Evolutionary conservation across 2,888 invertebrate genomes (phyloP).

Genomic region (Aleiodes alternator): DNA sequence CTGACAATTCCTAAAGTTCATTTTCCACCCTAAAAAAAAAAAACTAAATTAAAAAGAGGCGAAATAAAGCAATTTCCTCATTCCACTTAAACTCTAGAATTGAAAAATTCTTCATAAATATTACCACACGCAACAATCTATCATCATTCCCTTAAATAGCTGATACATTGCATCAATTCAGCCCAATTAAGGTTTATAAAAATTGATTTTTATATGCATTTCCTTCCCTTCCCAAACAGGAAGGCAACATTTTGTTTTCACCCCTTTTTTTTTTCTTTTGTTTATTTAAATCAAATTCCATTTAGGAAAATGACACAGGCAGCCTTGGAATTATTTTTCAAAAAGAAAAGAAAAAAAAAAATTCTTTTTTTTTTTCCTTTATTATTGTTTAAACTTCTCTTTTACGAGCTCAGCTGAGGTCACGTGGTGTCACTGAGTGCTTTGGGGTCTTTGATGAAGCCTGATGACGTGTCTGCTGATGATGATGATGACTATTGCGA

Average conservation of each 20-base stretch:
- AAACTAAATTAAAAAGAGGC: not conserved
- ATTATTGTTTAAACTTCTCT: not conserved
- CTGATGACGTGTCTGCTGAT: conserved; percentile 35
- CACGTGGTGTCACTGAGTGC: conserved; percentile 64
- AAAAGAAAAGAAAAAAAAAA: conserved; percentile 21
- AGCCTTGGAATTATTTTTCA: conserved; percentile 19
- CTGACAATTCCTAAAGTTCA: too few species aligned
- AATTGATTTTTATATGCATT: conserved; percentile 41
- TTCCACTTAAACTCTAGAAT: conserved; percentile 22
- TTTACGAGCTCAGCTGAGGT: conserved; percentile 64
- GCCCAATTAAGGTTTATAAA: conserved; percentile 28
- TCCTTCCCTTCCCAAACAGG: conserved; percentile 14
- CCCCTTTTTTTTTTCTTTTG: not conserved
- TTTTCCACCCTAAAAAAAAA: too few species aligned
- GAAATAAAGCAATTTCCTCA: conserved; percentile 1
- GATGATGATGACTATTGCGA: conserved; percentile 60
- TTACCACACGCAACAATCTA: conserved; percentile 29
- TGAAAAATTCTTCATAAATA: conserved; percentile 27
- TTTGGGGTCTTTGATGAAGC: conserved; percentile 55
- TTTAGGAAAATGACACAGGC: conserved; percentile 25
- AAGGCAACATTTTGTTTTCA: conserved; percentile 23
- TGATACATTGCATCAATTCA: conserved; percentile 27
- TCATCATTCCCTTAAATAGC: conserved; percentile 31
- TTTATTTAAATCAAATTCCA: conserved; percentile 2
- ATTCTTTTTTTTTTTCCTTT: conserved; percentile 7